phyloP scores from a whole-genome alignment of 2,797 vertebrate species.

The Pantherophis vulpinus region DNA sequence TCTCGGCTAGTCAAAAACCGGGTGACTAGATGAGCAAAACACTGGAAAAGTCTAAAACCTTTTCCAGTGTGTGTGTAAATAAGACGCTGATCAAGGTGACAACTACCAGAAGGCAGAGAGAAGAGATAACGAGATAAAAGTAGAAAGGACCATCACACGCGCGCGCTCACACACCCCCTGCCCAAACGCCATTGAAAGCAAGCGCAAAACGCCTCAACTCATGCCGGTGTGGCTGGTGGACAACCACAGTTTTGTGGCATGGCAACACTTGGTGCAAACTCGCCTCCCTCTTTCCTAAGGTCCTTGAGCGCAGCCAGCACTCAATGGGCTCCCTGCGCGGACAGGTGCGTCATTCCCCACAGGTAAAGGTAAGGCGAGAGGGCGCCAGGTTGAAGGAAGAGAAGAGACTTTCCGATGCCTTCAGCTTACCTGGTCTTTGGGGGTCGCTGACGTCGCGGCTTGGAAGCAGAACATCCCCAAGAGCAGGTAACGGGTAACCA shows the following conservation, averaged over 20 bases:
- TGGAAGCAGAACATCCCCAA: constrained; percentile 82
- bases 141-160: not conserved
- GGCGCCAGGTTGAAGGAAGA: constrained; percentile 36
- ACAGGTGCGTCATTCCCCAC: not conserved
- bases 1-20: not conserved
- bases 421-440: constrained; percentile 86
- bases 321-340: not conserved
- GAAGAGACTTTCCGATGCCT: constrained; percentile 61
- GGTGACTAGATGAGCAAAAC: not conserved
- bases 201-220: not conserved
- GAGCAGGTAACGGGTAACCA: constrained; percentile 80
- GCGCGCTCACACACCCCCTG: not conserved
- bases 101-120: not conserved
- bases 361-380: constrained; percentile 37
- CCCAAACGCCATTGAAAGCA: not conserved
- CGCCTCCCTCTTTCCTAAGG: too few relatives aligned
- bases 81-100: not conserved
- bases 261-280: not conserved
- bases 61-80: not conserved
- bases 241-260: too few relatives aligned
- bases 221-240: not conserved
- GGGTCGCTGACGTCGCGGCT: constrained; percentile 79
- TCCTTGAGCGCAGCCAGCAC: constrained; percentile 12
- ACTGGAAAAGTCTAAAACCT: not conserved
- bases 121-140: not conserved